A percentile compares a stretch with the other conserved stretches of the same genome.
Evolutionary conservation across 1,140 invertebrate genomes (phyloP).

Genomic region (Cherax destructor): DNA sequence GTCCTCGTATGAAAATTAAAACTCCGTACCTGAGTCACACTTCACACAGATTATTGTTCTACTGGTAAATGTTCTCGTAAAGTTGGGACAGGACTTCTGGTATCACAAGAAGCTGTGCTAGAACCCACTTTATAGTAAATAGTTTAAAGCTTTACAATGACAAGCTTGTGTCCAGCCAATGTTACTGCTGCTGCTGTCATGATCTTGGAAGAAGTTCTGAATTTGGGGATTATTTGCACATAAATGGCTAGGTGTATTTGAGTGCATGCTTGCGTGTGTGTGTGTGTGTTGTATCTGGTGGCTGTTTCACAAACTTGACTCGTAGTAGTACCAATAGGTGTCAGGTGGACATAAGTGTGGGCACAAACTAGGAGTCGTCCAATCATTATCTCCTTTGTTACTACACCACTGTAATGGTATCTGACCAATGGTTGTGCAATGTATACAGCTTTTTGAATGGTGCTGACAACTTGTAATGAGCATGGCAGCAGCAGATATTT

Average conservation of each 20-base stretch:
- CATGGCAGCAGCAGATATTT: conserved; percentile 39
- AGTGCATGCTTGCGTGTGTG: no score
- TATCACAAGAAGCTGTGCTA: conserved; percentile 4
- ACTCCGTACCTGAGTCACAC: conserved; percentile 63
- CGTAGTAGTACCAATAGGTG: conserved; percentile 19
- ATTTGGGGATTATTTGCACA: conserved; percentile 41
- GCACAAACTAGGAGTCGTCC: conserved; percentile 43
- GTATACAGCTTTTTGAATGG: conserved; percentile 35
- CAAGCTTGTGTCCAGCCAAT: conserved; percentile 33
- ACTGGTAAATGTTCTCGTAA: conserved; percentile 45
- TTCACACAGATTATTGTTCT: conserved; percentile 53
- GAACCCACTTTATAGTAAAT: background rate
- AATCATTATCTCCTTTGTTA: conserved; percentile 37
- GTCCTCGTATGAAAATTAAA: conserved; percentile 44
- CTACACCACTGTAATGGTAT: conserved; percentile 6
- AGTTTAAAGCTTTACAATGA: conserved; percentile 1
- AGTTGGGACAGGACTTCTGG: conserved; percentile 28
- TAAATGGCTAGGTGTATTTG: conserved; percentile 29
- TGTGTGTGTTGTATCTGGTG: conserved; percentile 34
- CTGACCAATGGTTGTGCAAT: conserved; percentile 22
- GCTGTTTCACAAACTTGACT: conserved; percentile 35
- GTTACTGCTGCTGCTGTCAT: conserved; percentile 53
- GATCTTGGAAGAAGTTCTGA: conserved; percentile 24
- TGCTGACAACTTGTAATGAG: conserved; percentile 32
- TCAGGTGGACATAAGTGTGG: conserved; percentile 33